Evolutionary conservation across 2,888 invertebrate genomes (phyloP).

Genomic region (Drosophila atroscutellata): DNA sequence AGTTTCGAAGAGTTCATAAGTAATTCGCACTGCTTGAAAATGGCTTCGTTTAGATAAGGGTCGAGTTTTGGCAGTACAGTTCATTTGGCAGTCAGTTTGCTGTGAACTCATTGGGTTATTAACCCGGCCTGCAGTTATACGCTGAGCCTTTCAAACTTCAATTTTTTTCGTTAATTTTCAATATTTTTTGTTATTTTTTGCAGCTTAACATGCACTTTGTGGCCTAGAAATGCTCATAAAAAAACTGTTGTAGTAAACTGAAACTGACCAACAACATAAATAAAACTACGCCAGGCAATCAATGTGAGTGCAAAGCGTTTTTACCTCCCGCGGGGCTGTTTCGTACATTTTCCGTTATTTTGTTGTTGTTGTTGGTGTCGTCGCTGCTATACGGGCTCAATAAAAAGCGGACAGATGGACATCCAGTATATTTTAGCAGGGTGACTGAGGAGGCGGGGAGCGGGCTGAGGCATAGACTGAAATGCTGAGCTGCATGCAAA

Average conservation of each 20-base stretch:
- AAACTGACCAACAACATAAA: slow-evolving; percentile 71
- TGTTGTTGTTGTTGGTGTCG: slow-evolving; percentile 33
- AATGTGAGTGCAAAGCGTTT: slow-evolving; percentile 78
- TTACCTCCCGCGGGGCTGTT: slow-evolving; percentile 73
- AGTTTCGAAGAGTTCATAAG: slow-evolving; percentile 11
- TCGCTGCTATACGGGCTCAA: slow-evolving; percentile 62
- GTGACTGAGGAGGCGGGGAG: not conserved
- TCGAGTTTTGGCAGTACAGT: slow-evolving; percentile 17
- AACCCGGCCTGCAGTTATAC: slow-evolving; percentile 43
- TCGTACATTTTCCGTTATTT: slow-evolving; percentile 23
- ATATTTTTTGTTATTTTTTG: slow-evolving; percentile 14
- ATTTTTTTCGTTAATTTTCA: slow-evolving; percentile 12
- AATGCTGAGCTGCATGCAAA: slow-evolving; percentile 77
- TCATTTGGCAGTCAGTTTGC: slow-evolving; percentile 37
- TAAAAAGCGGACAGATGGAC: slow-evolving; percentile 70
- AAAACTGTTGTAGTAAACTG: slow-evolving; percentile 60
- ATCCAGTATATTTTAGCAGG: slow-evolving; percentile 16
- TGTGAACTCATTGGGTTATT: slow-evolving; percentile 48
- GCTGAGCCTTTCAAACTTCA: slow-evolving; percentile 33
- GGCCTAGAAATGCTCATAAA: slow-evolving; percentile 74
- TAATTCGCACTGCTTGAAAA: slow-evolving; percentile 25
- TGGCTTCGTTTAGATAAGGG: slow-evolving; percentile 25
- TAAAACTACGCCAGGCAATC: slow-evolving; percentile 76
- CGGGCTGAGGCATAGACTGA: slow-evolving; percentile 40
- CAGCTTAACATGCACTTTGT: slow-evolving; percentile 76